phyloP scores from a whole-genome alignment of 2,113 vertebrate genomes.

The Vidua chalybeata region DNA sequence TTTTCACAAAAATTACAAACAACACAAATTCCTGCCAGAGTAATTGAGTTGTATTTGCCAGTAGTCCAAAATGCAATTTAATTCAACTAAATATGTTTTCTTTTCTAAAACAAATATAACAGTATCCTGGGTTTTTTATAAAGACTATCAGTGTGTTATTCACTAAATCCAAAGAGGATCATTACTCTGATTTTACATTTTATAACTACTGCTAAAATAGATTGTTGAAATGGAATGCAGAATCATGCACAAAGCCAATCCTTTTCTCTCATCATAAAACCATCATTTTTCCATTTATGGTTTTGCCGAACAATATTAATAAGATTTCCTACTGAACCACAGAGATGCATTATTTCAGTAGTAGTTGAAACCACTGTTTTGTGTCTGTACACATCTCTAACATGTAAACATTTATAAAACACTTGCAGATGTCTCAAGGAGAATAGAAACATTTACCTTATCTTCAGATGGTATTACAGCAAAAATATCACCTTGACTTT shows the following conservation, averaged over 20 bases:
- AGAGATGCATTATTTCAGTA: background rate
- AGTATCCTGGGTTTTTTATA: background rate
- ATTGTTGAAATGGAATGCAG: background rate
- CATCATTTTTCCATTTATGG: background rate
- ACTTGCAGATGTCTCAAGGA: background rate
- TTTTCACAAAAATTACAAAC: background rate
- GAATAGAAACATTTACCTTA: background rate
- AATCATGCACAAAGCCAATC: background rate
- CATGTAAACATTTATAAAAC: background rate
- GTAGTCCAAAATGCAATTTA: background rate
- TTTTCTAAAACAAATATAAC: background rate
- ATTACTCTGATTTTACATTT: background rate
- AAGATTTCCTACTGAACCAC: background rate
- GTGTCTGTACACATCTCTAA: background rate
- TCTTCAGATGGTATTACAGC: background rate
- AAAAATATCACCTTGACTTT: background rate
- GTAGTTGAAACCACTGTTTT: background rate
- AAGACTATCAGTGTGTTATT: background rate
- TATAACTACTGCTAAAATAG: background rate
- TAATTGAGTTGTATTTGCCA: background rate
- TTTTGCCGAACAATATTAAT: background rate
- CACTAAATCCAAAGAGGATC: background rate
- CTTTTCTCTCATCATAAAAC: background rate
- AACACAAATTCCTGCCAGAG: background rate
- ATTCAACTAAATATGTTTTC: background rate